A percentile compares a stretch with the other conserved stretches of the same genome.
phyloP scores from a whole-genome alignment of 2,888 invertebrate genomes.

The Mythimna loreyi region DNA sequence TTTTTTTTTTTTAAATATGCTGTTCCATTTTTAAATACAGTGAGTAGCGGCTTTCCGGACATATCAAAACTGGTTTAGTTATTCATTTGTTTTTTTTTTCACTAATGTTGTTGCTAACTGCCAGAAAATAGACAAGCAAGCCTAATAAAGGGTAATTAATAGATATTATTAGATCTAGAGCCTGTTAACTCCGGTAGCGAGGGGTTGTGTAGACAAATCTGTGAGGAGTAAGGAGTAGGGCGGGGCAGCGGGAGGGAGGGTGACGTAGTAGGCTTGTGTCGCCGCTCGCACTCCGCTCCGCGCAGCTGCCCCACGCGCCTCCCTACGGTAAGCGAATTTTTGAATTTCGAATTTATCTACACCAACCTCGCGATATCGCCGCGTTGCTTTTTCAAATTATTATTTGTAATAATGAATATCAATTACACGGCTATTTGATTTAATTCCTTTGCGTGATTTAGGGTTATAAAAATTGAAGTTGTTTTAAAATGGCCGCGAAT shows the following conservation, averaged over 20 bases:
- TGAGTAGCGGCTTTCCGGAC: background rate
- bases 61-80: background rate
- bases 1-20: background rate
- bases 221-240: conserved; percentile 75
- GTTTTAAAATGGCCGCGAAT: conserved; percentile 44
- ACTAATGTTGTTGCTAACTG: background rate
- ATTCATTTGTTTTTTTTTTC: background rate
- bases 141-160: conserved; percentile 61
- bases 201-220: conserved; percentile 81
- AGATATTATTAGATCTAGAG: conserved; percentile 70
- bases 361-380: conserved; percentile 61
- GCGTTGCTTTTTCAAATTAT: conserved; percentile 48
- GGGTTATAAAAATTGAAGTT: conserved; percentile 36
- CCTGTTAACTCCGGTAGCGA: conserved; percentile 73
- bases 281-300: conserved; percentile 79
- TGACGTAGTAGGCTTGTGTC: conserved; percentile 77
- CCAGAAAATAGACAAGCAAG: conserved; percentile 36
- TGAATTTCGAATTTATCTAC: conserved; percentile 60
- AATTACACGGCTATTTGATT: conserved; percentile 54
- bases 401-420: conserved; percentile 55
- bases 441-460: conserved; percentile 58
- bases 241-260: conserved; percentile 74
- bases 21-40: background rate
- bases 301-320: conserved; percentile 81
- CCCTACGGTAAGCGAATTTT: conserved; percentile 66